Base-by-base conservation (phyloP, 2,113 vertebrate genomes). In the Psettodes erumei region DNA sequence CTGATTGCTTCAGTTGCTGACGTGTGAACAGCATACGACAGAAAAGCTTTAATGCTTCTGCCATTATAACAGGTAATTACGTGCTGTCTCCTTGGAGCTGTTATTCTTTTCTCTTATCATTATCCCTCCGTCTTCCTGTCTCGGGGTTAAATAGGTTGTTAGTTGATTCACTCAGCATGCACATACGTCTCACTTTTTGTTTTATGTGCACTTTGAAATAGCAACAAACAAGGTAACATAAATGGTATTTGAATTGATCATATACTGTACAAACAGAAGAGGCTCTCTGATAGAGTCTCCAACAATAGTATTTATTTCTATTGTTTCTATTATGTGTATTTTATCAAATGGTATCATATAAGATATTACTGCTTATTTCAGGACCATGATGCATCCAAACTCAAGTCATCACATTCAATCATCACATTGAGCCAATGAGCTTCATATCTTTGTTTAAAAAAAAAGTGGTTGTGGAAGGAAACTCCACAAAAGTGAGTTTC, bases 61-160 rank as follows among this genome's bases (percentile, higher is more conserved):
- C 45, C 53, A 69, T 77, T 77, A 60, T 38, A 35, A 25, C 15
- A 33, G 32, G 37, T 84, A 70, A 81, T 77, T 77, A 72, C 6
- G 8, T 42, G 32, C 48, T 48, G 61, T 68, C 28, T 71, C 40
- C 48, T 15, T 66, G 56, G 47, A 70, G 65, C 75, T 42, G 21
- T 27, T 67, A 40, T 48, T 69, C 40, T 64, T 43, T 48, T 35
- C 30, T n/a, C 5, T 75, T 28, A 43, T 75, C 47, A 28, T 43
- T 37, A 60, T 55, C 18, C n/a, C 25, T 54, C 32, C 2, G 3
- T 38, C 38, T 37, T 28, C 23, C 9, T 33, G 11, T 50, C 21
- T 15, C 4, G 51, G 21, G 28, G 35, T 25, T 30, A 61, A 47
- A 61, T 30, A 28, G 23, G 27, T 35, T 51, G 32, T 30, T 27